Evolutionary conservation across 1,140 invertebrate genomes (phyloP), one percentile per base, ranked within the genome.

Genomic region (Habropoda laboriosa): DNA sequence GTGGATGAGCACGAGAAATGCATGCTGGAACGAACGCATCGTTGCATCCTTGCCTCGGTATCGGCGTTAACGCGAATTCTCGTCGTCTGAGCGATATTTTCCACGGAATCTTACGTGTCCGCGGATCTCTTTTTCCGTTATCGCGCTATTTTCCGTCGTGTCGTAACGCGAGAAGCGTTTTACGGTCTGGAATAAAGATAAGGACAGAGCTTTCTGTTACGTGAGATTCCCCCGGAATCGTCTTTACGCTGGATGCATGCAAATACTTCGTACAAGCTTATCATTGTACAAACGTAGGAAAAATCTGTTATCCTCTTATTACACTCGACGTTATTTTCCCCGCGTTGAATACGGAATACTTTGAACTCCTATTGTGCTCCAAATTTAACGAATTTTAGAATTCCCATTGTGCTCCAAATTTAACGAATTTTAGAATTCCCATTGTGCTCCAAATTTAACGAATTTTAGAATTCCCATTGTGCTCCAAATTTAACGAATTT

Each of bases 101-200:
- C 5, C 32, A 16, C n/a, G 3, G 8, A 18, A 8, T 18, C 40
- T 64, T 47, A 47, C 42, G 24, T 21, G 12, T 30, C 24, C 16
- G 4, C 5, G 61, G 13, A 64, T 64, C 27, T n/a, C 61, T 6
- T 32, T 47, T 42, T n/a, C 24, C 42, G 42, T 64, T 64, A 47
- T 47, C 38, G 27, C 21, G 61, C 40, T 3, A 38, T 64, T 12
- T 27, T 10, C 4, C 4, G 42, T 47, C 16, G 24, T 38, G 7
- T 4, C 24, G 35, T 30, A 21, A 53, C 35, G 4, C 35, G 67
- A 21, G 35, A 40, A 70, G 21, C 67, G 67, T 70, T 70, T 70
- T 1, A 30, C 24, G 8, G 7, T 18, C 3, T 8, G 16, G 4
- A 13, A 27, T 21, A n/a, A 12, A 7, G 51, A 55, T 55, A 53